A percentile compares a stretch with the other conserved stretches of the same genome.
phyloP scores from a whole-genome alignment of 2,888 invertebrate species.

The Rhagonycha lutea region DNA sequence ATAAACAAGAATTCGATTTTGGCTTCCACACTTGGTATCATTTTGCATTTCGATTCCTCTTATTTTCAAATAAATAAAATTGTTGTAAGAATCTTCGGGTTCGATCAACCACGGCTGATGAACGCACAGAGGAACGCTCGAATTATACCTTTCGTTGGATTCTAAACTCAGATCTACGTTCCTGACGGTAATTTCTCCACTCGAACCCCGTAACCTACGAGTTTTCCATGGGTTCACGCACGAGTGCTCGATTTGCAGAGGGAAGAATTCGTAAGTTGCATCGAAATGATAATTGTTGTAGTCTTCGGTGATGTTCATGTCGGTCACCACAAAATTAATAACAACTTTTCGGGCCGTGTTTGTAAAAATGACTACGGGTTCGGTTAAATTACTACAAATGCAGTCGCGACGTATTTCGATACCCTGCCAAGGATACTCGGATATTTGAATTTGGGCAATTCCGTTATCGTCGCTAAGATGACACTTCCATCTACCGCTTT shows the following conservation, averaged over 20 bases:
- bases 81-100: slow-evolving; percentile 70
- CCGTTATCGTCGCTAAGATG: slow-evolving; percentile 54
- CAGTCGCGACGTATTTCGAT: slow-evolving; percentile 73
- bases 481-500: slow-evolving; percentile 69
- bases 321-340: slow-evolving; percentile 73
- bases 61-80: slow-evolving; percentile 73
- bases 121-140: slow-evolving; percentile 61
- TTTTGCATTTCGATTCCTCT: slow-evolving; percentile 58
- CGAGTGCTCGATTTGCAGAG: slow-evolving; percentile 60
- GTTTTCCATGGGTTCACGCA: slow-evolving; percentile 71
- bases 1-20: slow-evolving; percentile 74
- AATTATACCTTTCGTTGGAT: slow-evolving; percentile 58
- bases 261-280: slow-evolving; percentile 70
- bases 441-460: slow-evolving; percentile 54
- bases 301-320: slow-evolving; percentile 83
- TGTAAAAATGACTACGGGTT: slow-evolving; percentile 67
- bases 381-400: slow-evolving; percentile 71
- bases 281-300: slow-evolving; percentile 80
- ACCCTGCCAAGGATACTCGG: slow-evolving; percentile 72
- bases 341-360: slow-evolving; percentile 73
- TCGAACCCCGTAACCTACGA: slow-evolving; percentile 68
- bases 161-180: slow-evolving; percentile 59
- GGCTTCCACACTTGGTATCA: slow-evolving; percentile 65
- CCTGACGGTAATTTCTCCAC: slow-evolving; percentile 72
- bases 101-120: slow-evolving; percentile 80